A percentile compares a stretch with the other conserved stretches of the same genome.
These are phyloP conservation scores for Suillia variegata DNA, from an alignment of 2,888 invertebrate species.

Conservation along the genomic window DNA sequence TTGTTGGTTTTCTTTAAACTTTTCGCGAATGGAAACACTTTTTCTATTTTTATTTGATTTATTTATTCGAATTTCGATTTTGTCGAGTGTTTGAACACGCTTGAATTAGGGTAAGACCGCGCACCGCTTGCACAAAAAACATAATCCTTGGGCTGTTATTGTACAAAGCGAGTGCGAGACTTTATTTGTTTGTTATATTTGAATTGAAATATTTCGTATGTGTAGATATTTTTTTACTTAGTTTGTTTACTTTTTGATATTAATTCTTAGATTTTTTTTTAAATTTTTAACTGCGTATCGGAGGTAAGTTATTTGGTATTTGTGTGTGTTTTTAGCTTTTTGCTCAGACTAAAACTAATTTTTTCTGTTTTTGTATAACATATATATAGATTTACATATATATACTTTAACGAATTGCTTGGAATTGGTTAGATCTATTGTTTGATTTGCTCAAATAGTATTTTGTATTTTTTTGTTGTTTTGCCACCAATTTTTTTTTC, in stretches of 20 bases:
- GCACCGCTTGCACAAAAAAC: constrained; percentile 47
- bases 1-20: too few species aligned
- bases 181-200: constrained; percentile 13
- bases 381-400: constrained; percentile 21
- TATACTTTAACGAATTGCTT: constrained; percentile 29
- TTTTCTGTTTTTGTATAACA: too few species aligned
- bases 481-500: constrained; percentile 14
- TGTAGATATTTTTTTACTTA: constrained; percentile 19
- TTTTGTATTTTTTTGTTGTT: constrained; percentile 12
- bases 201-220: too few species aligned
- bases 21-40: too few species aligned
- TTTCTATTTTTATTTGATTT: neutral
- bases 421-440: constrained; percentile 19
- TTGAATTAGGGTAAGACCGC: too few species aligned
- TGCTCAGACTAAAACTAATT: too few species aligned
- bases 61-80: neutral
- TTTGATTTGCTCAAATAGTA: constrained; percentile 15
- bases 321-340: too few species aligned
- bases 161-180: constrained; percentile 36
- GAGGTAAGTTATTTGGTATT: constrained; percentile 10
- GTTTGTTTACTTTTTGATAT: constrained; percentile 10
- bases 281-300: constrained; percentile 6
- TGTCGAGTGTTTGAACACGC: too few species aligned
- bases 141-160: constrained; percentile 61
- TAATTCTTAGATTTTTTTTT: constrained; percentile 14